Base-by-base conservation (phyloP, 2,113 vertebrate genomes). In the Amia ocellicauda region DNA sequence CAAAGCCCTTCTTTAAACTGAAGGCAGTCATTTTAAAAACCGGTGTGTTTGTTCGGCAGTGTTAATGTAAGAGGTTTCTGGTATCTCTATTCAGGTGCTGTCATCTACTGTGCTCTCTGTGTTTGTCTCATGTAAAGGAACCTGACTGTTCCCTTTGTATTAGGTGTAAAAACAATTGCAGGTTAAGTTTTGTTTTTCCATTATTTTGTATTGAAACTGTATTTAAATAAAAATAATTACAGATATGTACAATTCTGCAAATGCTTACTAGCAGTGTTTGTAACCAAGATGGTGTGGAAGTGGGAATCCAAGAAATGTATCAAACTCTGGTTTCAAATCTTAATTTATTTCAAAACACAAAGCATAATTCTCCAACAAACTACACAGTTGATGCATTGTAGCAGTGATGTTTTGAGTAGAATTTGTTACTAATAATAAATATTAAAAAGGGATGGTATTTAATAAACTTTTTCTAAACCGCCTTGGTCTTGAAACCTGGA, bases 171-270 rank as follows among this genome's bases (percentile, higher is more conserved):
- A 29, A 28, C 10, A 20, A 58, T 28, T 4, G 26, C 23, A 26
- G 24, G 53, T 55, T 55, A 16, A 27, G 10, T 16, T 8, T 55
- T 58, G 40, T 58, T 58, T 58, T 40, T 58, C 40, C 22, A 58
- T 58, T 58, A 22, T 58, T 58, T 58, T 58, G 31, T 58, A 58
- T 42, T 40, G 56, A 58, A 58, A 58, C 31, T 23, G 56, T 16
- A 41, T 58, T 58, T 56, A 56, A 56, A 56, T 56, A 56, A 56
- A 56, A 31, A 7, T 26, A 9, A 13, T 53, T 23, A 26, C 22
- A 14, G 2, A 26, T 53, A 16, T 53, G 51, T 53, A 16, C 24
- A 26, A 14, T 26, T 49, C 16, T 49, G 45, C 19, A 10, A 49
- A 16, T 7, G 45, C 19, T 8, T 17, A 49, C 19, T 7, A 49